These are phyloP conservation scores for Rynchops niger DNA, from an alignment of 2,113 vertebrate genomes.

Conservation along the genomic window DNA sequence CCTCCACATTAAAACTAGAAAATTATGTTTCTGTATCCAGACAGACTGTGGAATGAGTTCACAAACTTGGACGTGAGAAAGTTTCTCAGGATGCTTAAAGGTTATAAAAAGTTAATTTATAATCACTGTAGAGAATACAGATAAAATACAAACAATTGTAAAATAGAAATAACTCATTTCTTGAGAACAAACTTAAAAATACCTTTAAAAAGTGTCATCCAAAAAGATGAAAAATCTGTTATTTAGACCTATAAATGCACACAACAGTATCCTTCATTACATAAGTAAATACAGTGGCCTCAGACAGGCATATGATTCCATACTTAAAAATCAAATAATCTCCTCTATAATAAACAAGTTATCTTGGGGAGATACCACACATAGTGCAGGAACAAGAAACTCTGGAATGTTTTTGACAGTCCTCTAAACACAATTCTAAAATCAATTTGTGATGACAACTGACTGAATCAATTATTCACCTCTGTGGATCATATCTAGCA, in stretches of 20 bases:
- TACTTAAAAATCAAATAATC: background rate
- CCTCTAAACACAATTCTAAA: background rate
- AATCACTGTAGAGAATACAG: background rate
- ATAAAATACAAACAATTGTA: background rate
- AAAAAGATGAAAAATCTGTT: background rate
- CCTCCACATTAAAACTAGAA: background rate
- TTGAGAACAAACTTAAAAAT: background rate
- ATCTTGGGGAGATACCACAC: background rate
- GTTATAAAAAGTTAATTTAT: background rate
- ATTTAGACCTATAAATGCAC: background rate
- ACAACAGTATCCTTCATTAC: background rate
- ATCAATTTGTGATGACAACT: background rate
- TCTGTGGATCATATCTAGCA: background rate
- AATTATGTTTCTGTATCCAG: background rate
- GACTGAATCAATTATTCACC: background rate
- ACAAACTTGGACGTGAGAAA: background rate
- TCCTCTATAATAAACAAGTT: background rate
- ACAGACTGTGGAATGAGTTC: background rate
- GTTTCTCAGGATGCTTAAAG: background rate
- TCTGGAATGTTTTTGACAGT: background rate
- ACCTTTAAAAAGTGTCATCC: background rate
- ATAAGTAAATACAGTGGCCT: background rate
- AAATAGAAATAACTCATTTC: background rate
- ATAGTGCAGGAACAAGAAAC: background rate
- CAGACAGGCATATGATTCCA: background rate